Evolutionary conservation across 2,888 invertebrate genomes (phyloP), one percentile per base, ranked within the genome.

Genomic region (Microctonus aethiopoides): DNA sequence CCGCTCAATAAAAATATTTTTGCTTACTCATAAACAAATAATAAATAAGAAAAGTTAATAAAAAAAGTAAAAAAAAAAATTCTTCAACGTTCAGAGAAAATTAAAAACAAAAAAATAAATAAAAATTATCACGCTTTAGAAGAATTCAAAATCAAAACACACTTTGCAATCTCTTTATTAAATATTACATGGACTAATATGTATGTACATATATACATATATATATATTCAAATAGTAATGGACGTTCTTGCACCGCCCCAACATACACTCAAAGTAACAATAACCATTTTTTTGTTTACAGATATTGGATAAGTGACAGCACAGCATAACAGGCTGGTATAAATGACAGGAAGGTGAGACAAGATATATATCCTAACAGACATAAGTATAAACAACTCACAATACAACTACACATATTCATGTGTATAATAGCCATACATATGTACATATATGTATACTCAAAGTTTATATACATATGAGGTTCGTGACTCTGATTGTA

Each of bases 261-360:
- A 54, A 24, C 34, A 59, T 32, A 34, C 34, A 24, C 26, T 34
- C n/a, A 34, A 20, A 11, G 22, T 62, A 78, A 80, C 77, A 79
- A 80, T 78, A 80, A 78, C 79, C 80, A 81, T 84, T 85, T 85
- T 67, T 85, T 85, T 85, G 83, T 84, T 85, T 83, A 80, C 83
- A 84, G 83, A 85, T 85, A 85, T 85, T 85, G 85, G 85, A 85
- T 84, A 84, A 83, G 83, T 85, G 84, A 85, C 84, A 85, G 85
- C 82, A 80, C 70, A 71, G 70, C 71, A 75, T 78, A 85, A 61
- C 82, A 84, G 85, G 84, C 69, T 65, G 72, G 67, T 76, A 85
- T 79, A 76, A 81, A 61, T 41, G 63, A 54, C 29, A 70, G 76
- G 75, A 75, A 75, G 68, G 65, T 39, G 32, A 10, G 60, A 10